A percentile compares a stretch with the other conserved stretches of the same genome.
Conservation (phyloP, 2,888 invertebrate species). For the Ceramica pisi region DNA sequence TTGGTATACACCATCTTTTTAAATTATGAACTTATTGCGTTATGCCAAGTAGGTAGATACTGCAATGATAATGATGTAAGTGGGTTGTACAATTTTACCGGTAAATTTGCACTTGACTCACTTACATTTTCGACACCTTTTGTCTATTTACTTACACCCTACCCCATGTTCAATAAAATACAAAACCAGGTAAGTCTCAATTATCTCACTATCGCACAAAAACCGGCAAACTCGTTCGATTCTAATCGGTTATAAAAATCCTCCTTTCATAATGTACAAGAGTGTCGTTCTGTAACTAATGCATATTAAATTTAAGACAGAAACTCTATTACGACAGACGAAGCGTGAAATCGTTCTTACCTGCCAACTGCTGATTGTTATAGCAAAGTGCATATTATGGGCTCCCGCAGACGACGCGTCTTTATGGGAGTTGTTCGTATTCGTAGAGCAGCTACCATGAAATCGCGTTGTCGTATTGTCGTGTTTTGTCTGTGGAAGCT, state of each 20-base stretch:
- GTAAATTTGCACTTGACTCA: neutral
- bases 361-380: slow-evolving; percentile 63
- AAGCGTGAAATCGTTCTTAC: slow-evolving; percentile 70
- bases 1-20: neutral
- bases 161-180: neutral
- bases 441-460: neutral
- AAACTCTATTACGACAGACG: slow-evolving; percentile 63
- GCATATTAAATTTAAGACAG: slow-evolving; percentile 55
- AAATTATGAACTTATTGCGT: neutral
- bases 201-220: too few relatives aligned
- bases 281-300: slow-evolving; percentile 55
- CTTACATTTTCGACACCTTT: neutral
- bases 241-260: slow-evolving; percentile 27
- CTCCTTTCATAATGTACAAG: slow-evolving; percentile 16
- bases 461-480: neutral
- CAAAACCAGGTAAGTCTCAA: neutral
- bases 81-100: neutral
- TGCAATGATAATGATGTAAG: neutral
- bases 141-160: neutral
- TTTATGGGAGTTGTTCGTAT: neutral
- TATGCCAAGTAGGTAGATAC: neutral
- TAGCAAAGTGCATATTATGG: slow-evolving; percentile 46
- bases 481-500: neutral
- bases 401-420: slow-evolving; percentile 6
- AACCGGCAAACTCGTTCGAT: neutral